Evolutionary conservation across 2,888 invertebrate genomes (phyloP).

Genomic region (Tupiocoris notatus): DNA sequence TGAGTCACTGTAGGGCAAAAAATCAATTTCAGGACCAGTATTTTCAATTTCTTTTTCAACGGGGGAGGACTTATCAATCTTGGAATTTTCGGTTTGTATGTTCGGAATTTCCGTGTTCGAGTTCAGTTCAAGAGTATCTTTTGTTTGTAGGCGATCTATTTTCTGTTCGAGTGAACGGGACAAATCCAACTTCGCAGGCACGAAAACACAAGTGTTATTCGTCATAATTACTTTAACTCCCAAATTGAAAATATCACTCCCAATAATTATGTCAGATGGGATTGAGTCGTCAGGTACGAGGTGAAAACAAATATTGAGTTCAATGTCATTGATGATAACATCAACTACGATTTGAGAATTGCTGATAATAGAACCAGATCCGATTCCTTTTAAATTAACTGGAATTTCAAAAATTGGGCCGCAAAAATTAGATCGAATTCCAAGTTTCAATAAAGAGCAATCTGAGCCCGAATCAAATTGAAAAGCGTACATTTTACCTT

Average conservation of each 20-base stretch:
- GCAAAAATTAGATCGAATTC: not conserved
- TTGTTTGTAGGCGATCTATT: not conserved
- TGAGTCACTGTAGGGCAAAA: too few species aligned
- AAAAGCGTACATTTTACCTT: not conserved
- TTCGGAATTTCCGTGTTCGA: not conserved
- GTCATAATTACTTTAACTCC: too few species aligned
- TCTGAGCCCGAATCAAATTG: slow-evolving; percentile 13
- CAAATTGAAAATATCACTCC: not conserved
- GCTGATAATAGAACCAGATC: not conserved
- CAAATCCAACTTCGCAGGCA: too few species aligned
- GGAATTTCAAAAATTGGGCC: slow-evolving; percentile 19
- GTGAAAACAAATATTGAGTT: slow-evolving; percentile 10
- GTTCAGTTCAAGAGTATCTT: not conserved
- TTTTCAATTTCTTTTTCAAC: too few species aligned
- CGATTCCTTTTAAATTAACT: slow-evolving; percentile 10
- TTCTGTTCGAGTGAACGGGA: too few species aligned
- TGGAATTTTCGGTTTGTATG: not conserved
- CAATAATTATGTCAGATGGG: slow-evolving; percentile 7
- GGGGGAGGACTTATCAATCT: too few species aligned
- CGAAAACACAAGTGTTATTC: too few species aligned
- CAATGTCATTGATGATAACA: slow-evolving; percentile 3
- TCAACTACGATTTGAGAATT: not conserved
- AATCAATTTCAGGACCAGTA: not conserved
- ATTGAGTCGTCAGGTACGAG: slow-evolving; percentile 14
- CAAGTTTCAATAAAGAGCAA: not conserved